phyloP scores from a whole-genome alignment of 92 coral and sea anemone species.

The Umimayanthus kanabou region DNA sequence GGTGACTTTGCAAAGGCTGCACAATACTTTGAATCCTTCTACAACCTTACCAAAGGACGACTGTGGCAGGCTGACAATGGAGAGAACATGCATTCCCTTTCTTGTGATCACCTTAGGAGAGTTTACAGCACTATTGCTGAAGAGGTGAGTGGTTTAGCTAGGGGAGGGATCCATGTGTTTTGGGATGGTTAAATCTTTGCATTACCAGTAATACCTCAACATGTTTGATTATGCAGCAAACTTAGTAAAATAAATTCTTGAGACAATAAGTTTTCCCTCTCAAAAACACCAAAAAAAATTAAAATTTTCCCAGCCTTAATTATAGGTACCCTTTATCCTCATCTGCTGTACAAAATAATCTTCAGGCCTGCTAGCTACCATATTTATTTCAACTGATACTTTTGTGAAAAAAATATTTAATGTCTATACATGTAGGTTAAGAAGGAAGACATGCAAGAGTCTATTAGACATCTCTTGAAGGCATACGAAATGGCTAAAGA shows the following conservation, averaged over 20 bases:
- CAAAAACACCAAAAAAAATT: too few relatives aligned
- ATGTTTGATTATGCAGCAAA: too few relatives aligned
- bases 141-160: constrained; percentile 59
- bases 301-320: too few relatives aligned
- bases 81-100: constrained; percentile 82
- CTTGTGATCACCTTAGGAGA: constrained; percentile 93
- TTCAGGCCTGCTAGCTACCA: not conserved
- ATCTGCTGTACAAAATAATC: too few relatives aligned
- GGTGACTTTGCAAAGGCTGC: constrained; percentile 79
- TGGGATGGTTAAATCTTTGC: not conserved
- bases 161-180: too few relatives aligned
- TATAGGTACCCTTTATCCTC: too few relatives aligned
- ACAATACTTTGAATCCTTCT: constrained; percentile 88
- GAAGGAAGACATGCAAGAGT: constrained; percentile 69
- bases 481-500: constrained; percentile 99
- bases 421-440: constrained; percentile 55
- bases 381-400: not conserved
- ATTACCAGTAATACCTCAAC: too few relatives aligned
- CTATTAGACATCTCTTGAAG: constrained; percentile 80
- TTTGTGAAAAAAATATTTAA: not conserved
- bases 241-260: too few relatives aligned
- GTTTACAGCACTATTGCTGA: constrained; percentile 88
- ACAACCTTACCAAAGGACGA: constrained; percentile 90
- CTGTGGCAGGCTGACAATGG: constrained; percentile 94
- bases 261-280: too few relatives aligned